Evolutionary conservation across 2,113 vertebrate species (phyloP).

Genomic region (Hippocampus comes): DNA sequence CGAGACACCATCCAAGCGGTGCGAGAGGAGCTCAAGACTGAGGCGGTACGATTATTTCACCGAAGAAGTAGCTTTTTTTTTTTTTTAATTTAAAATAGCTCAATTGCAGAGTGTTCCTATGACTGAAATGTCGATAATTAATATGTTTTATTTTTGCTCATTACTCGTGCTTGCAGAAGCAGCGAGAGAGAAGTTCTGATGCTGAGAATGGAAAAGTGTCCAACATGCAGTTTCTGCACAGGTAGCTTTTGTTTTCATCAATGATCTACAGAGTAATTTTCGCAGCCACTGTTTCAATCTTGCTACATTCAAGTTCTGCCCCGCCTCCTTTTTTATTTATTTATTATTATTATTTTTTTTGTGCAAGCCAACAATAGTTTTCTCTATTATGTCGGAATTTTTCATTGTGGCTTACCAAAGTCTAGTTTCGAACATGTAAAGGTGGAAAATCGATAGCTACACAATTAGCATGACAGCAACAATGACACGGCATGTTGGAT

Average conservation of each 20-base stretch:
- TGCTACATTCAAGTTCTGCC: neutral
- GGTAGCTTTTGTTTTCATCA: conserved; percentile 68
- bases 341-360: neutral
- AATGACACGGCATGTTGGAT: no score
- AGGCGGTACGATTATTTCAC: conserved; percentile 74
- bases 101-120: neutral
- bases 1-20: conserved; percentile 96
- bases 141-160: neutral
- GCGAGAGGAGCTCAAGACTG: conserved; percentile 87
- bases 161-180: conserved; percentile 75
- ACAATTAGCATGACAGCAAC: neutral
- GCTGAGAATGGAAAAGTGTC: conserved; percentile 85
- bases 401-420: neutral
- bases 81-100: neutral
- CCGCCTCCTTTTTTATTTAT: neutral
- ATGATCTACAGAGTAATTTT: neutral
- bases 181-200: conserved; percentile 83
- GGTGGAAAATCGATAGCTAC: neutral
- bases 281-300: neutral
- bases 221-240: conserved; percentile 94
- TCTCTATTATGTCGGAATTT: neutral
- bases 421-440: neutral
- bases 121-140: neutral
- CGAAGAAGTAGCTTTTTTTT: neutral
- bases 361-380: no score